Percentiles rank a stretch among this genome's conserved stretches.
These are phyloP conservation scores for Oenanthe melanoleuca DNA, from an alignment of 2,113 vertebrate genomes.

Conservation along the genomic window DNA sequence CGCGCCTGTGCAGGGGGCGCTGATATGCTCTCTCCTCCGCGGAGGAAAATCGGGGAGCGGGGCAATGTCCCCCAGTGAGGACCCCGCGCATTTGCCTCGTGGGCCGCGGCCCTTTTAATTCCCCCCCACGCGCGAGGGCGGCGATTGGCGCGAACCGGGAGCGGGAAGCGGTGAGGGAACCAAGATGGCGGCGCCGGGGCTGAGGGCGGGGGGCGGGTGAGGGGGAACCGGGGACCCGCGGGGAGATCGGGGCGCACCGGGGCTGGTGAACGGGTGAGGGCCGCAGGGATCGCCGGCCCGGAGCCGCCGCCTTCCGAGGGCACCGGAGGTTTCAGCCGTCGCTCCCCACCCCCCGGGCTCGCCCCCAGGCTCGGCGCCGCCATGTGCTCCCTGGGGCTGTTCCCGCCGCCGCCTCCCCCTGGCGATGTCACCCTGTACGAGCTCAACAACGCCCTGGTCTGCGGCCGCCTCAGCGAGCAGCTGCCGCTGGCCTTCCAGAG, in stretches of 20 bases:
- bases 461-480: conserved; percentile 70
- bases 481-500: conserved; percentile 71
- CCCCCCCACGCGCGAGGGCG: not conserved
- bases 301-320: not conserved
- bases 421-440: conserved; percentile 86
- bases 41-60: rapidly evolving
- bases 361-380: not conserved
- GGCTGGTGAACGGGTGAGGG: not conserved
- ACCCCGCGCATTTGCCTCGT: rapidly evolving
- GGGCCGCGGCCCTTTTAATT: not conserved
- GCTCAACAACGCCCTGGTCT: conserved; percentile 86
- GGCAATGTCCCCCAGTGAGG: rapidly evolving
- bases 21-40: too few species aligned
- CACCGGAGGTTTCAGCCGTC: not conserved
- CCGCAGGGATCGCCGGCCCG: not conserved
- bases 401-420: conserved; percentile 80
- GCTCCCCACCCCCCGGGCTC: not conserved
- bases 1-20: rapidly evolving
- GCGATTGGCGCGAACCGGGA: not conserved
- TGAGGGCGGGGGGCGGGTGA: not conserved
- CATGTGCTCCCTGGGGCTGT: conserved; percentile 86
- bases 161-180: not conserved
- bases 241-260: too few species aligned
- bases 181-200: not conserved
- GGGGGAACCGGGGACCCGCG: not conserved